Base-by-base conservation (phyloP, 2,888 invertebrate genomes). In the Sylvicola cinctus region DNA sequence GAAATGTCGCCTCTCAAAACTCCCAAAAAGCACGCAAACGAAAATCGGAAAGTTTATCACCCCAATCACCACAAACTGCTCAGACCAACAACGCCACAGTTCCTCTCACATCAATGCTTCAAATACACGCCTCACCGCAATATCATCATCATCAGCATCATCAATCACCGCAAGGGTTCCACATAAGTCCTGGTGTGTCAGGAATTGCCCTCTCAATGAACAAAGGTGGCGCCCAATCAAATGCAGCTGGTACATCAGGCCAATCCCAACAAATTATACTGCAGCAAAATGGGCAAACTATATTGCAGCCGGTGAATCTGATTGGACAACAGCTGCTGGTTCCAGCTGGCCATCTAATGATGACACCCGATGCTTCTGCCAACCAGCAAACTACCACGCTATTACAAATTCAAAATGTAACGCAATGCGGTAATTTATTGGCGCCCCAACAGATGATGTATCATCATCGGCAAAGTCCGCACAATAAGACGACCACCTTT, bases 341-440 rank as follows among this genome's bases (percentile, higher is more conserved):
- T 36, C 83, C 83, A 10, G 80, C 83, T 42, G 77, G 83, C 2
- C 74, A 84, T 72, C 76, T 85, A 1, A 78, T 84, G 77, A n/a
- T n/a, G n/a, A 74, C 78, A 8, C 73, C 80, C 0, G 76, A 75
- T 17, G n/a, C n/a, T n/a, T n/a, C n/a, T n/a, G n/a, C n/a, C n/a
- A n/a, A n/a, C n/a, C n/a, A n/a, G n/a, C n/a, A n/a, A n/a, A n/a
- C n/a, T n/a, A 73, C 81, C 1, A 77, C 81, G 0, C 63, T 84
- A 31, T 47, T 72, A 28, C 81, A 83, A 48, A 63, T 83, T 40
- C 81, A 81, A 48, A 81, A 81, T 39, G 77, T 81, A 1, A 68
- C 74, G 38, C 55, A 68, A 1, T 68, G 72, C 4, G 58, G 60
- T 2, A 73, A 74, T 47, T 73, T 81, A 39, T 49, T 75, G 17